phyloP scores from a whole-genome alignment of 2,113 vertebrate species.

The Phrynosoma platyrhinos region DNA sequence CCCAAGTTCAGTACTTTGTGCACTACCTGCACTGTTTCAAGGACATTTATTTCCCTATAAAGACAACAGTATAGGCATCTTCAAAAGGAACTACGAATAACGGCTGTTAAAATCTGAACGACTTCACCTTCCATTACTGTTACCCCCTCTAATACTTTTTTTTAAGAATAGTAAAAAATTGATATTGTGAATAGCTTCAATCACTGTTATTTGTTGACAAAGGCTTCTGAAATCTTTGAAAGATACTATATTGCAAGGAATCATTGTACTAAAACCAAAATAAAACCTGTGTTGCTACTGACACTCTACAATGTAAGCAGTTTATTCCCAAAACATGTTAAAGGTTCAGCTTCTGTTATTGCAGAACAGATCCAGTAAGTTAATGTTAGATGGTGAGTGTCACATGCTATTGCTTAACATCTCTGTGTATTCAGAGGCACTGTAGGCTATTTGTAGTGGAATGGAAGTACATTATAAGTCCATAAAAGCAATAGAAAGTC shows the following conservation, averaged over 20 bases:
- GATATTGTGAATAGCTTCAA: conserved; percentile 25
- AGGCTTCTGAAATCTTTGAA: conserved; percentile 10
- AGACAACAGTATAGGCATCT: not conserved
- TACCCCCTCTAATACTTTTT: conserved; percentile 26
- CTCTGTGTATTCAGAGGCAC: conserved; percentile 38
- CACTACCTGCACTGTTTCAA: not conserved
- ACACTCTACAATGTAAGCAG: conserved; percentile 15
- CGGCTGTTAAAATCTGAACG: not conserved
- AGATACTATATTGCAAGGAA: conserved; percentile 22
- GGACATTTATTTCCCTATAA: not conserved
- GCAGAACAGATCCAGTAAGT: conserved; percentile 29
- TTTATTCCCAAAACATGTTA: conserved; percentile 30
- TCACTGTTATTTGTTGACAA: conserved; percentile 26
- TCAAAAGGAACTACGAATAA: not conserved
- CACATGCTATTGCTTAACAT: conserved; percentile 15
- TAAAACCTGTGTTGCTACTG: conserved; percentile 16
- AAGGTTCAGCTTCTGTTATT: conserved; percentile 32
- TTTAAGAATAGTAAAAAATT: conserved; percentile 27
- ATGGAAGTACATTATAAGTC: conserved; percentile 15
- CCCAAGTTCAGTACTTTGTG: not conserved
- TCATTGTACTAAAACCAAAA: conserved; percentile 22
- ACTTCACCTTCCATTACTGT: conserved; percentile 15
- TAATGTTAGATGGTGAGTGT: not conserved
- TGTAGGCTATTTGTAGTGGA: conserved; percentile 33
- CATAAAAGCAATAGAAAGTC: conserved; percentile 45